Evolutionary conservation across 2,797 vertebrate species (phyloP).

Genomic region (Sebastes minor): DNA sequence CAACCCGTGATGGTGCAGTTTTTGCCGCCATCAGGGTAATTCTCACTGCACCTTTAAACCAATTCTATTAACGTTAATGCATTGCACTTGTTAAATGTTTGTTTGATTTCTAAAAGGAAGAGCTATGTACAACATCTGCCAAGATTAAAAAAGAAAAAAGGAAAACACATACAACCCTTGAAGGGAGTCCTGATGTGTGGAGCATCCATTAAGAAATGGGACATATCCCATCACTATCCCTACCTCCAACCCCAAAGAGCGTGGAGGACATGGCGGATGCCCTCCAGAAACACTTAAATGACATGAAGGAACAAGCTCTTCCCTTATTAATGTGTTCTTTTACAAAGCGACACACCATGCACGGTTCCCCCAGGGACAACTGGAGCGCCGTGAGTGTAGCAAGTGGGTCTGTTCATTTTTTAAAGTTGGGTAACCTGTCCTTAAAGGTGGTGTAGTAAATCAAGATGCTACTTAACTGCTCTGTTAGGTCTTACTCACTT

Average conservation of each 20-base stretch:
- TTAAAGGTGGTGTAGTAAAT: slow-evolving; percentile 67
- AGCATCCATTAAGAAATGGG: slow-evolving; percentile 67
- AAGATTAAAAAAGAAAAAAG: neutral
- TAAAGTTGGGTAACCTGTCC: slow-evolving; percentile 68
- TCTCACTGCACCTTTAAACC: neutral
- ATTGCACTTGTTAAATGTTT: neutral
- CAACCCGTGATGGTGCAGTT: neutral
- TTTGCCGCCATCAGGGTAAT: neutral
- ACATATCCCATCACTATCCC: slow-evolving; percentile 38
- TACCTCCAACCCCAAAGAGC: slow-evolving; percentile 57
- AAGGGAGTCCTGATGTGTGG: slow-evolving; percentile 51
- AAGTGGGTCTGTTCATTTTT: slow-evolving; percentile 65
- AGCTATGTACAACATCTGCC: neutral
- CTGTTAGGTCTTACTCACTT: slow-evolving; percentile 44
- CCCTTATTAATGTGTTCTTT: slow-evolving; percentile 78
- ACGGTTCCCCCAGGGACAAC: slow-evolving; percentile 53
- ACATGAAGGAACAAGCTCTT: slow-evolving; percentile 72
- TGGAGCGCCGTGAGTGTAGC: slow-evolving; percentile 58
- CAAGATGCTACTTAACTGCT: slow-evolving; percentile 58
- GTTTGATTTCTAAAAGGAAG: neutral
- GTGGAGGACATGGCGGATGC: slow-evolving; percentile 62
- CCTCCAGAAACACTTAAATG: slow-evolving; percentile 75
- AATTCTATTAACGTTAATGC: neutral
- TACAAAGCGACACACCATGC: slow-evolving; percentile 66
- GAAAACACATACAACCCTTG: neutral